Evolutionary conservation across 2,888 invertebrate species (phyloP).

Genomic region (Athalia cordata): DNA sequence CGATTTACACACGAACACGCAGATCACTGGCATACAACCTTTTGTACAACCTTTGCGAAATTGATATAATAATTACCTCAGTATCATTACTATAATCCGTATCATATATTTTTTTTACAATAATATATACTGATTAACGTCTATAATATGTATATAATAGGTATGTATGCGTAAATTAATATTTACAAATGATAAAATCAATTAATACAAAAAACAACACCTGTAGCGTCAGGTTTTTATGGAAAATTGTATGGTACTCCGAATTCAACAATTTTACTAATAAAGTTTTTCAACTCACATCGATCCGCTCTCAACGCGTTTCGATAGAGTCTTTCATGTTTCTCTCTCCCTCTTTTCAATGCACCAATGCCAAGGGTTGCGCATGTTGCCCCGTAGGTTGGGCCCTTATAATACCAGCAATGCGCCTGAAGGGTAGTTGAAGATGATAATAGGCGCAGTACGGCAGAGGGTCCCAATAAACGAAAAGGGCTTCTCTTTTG

Average conservation of each 20-base stretch:
- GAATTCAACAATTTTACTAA: neutral
- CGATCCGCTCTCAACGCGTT: neutral
- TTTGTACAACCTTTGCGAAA: constrained; percentile 2
- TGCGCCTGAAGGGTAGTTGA: constrained; percentile 79
- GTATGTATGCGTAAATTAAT: neutral
- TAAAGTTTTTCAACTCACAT: neutral
- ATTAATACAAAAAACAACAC: constrained; percentile 33
- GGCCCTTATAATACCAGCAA: constrained; percentile 63
- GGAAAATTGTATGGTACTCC: neutral
- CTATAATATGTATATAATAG: neutral
- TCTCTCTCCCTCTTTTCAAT: constrained; percentile 51
- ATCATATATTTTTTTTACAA: too few relatives aligned
- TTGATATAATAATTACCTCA: neutral
- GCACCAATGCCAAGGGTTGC: constrained; percentile 68
- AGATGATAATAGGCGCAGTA: constrained; percentile 91
- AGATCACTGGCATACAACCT: constrained; percentile 3
- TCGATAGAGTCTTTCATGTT: neutral
- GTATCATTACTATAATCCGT: neutral
- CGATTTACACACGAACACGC: neutral
- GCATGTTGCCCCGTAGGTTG: constrained; percentile 63
- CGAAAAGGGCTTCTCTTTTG: constrained; percentile 87
- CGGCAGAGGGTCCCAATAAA: constrained; percentile 90
- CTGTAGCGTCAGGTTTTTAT: neutral
- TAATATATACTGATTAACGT: neutral
- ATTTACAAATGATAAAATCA: constrained; percentile 17